Evolutionary conservation across 2,888 invertebrate genomes (phyloP), one percentile per base, ranked within the genome.

Genomic region (Caenorhabditis auriculariae): DNA sequence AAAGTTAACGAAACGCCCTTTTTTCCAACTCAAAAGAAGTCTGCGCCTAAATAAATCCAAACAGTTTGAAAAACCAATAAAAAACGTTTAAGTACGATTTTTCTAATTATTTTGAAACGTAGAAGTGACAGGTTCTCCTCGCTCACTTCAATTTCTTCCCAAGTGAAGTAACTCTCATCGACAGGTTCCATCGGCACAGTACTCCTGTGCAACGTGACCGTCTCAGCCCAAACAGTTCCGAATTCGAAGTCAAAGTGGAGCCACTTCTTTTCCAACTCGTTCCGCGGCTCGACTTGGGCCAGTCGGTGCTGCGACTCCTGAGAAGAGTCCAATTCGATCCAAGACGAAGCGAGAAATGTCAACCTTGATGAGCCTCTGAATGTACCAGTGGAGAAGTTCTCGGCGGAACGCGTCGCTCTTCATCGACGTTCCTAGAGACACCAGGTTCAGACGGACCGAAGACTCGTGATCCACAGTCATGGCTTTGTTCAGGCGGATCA

Each of bases 371-470:
- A 69, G 39, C 24, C 49, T 32, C 17, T 54, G 58, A 2, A 57
- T 57, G 39, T 69, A 69, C 69, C 69, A 66, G 27, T 62, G 62
- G 29, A 55, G n/a, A 15, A 64, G 35, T 19, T 65, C 68, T 4
- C 46, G 32, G 29, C 66, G 39, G 17, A 41, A 58, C 4, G 12
- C 35, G 9, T 37, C 32, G 19, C 29, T 21, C 4, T 27, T 38
- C 17, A 26, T 39, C 12, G 58, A 60, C 27, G 37, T 35, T 6
- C 35, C 47, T 4, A 45, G 39, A 9, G 29, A 27, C 12, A 46
- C 58, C 27, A 64, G 44, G 3, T 38, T 28, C 19, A 51, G 41
- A 4, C 54, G 28, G 6, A 46, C 43, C 27, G 39, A 44, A 21
- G 26, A 12, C 15, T 44, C 43, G 12, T 61, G 46, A 21, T 48